Base-by-base conservation (phyloP, 2,113 vertebrate genomes). In the Cryptoleucopteryx plumbea region DNA sequence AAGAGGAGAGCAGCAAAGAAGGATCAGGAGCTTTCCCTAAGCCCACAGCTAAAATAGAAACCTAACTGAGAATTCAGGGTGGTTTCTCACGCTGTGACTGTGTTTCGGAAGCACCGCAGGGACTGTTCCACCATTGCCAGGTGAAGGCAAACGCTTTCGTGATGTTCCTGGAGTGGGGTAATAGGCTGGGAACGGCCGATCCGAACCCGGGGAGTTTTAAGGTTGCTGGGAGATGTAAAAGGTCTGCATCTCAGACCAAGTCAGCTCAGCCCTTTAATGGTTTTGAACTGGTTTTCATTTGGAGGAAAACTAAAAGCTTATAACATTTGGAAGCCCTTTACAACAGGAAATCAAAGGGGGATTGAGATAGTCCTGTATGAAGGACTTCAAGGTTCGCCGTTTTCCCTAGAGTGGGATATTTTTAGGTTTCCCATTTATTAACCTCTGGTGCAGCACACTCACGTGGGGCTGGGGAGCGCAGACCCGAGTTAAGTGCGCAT, bases 291-390 rank as follows among this genome's bases (percentile, higher is more conserved):
- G 38, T 95, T 97, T 96, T 96, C 85, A 92, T 96, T 90, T 95
- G 58, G 74, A 42, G 58, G n/a, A 84, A 91, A 78, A 17, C 45
- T 48, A 77, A 94, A 74, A 82, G 47, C 78, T 95, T 95, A 18
- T 61, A 96, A 94, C 95, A 97, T 96, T 96, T 96, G 96, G 94
- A 91, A 95, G 88, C 88, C 79, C 92, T 97, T 97, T 96, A 59
- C 74, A 73, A 58, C 91, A 93, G 96, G 96, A 96, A 96, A 96
- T 96, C 94, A 87, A 95, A 87, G 65, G 73, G 47, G 40, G 59
- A 87, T 82, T 92, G 86, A 81, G 91, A 96, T 91, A 89, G 94
- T 48, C 47, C 90, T 59, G 26, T 62, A 34, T 4, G 72, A 91
- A 95, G 88, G 70, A 93, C 94, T 96, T 95, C 65, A 94, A 95